Conservation (phyloP, 2,797 vertebrate genomes). For the Vespertilio murinus region DNA sequence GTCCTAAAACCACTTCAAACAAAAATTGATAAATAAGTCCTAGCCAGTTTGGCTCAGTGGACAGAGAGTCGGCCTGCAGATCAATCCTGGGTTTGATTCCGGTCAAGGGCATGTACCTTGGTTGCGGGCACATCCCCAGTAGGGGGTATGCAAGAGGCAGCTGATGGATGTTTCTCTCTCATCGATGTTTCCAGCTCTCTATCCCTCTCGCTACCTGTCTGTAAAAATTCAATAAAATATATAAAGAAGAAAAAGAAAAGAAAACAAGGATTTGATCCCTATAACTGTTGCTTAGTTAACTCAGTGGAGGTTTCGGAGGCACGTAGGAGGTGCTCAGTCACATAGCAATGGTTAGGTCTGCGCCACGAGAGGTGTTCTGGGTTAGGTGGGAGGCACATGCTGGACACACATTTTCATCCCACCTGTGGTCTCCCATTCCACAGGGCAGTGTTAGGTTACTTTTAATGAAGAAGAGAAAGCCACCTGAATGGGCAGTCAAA, state of each 20-base stretch:
- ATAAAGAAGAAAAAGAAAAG: conserved; percentile 2
- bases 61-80: too few species aligned
- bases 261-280: background rate
- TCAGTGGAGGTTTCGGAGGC: background rate
- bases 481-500: background rate
- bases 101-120: too few species aligned
- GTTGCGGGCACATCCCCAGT: too few species aligned
- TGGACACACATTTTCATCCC: background rate
- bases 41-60: too few species aligned
- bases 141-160: too few species aligned
- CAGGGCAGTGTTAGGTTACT: background rate
- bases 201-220: too few species aligned
- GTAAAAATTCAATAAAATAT: too few species aligned
- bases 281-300: background rate
- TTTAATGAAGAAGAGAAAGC: background rate
- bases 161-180: too few species aligned
- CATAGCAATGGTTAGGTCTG: background rate
- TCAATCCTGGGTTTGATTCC: too few species aligned
- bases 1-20: background rate
- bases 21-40: background rate
- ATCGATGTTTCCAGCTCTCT: too few species aligned
- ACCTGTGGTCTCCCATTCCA: background rate
- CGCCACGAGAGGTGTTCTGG: background rate
- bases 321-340: background rate
- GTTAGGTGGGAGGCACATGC: background rate